These are phyloP conservation scores for Aviceda subcristata DNA, from an alignment of 2,113 vertebrate species.

Conservation along the genomic window DNA sequence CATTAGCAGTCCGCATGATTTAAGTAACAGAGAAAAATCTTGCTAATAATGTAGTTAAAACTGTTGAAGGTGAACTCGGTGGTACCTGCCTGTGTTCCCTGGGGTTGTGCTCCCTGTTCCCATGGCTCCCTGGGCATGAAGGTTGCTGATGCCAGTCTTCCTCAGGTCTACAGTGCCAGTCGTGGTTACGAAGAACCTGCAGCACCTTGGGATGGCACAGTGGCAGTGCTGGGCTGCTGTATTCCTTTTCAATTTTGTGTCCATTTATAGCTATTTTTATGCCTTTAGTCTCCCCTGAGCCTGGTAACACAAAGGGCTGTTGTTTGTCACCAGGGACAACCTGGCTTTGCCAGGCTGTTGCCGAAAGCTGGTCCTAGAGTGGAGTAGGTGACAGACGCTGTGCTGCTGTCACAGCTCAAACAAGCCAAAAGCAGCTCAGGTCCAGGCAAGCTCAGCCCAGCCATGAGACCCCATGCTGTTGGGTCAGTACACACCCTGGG, in stretches of 20 bases:
- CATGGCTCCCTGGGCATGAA: rapidly evolving
- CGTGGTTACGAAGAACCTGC: too few relatives aligned
- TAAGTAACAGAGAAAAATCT: background rate
- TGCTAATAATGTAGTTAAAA: rapidly evolving
- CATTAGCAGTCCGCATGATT: rapidly evolving
- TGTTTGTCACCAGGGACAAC: background rate
- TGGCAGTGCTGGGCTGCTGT: background rate
- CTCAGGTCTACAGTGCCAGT: background rate
- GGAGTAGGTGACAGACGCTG: background rate
- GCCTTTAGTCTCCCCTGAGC: background rate
- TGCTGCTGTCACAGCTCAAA: background rate
- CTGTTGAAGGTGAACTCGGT: rapidly evolving
- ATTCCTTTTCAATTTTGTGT: background rate
- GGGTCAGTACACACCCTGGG: background rate
- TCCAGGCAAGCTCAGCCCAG: background rate
- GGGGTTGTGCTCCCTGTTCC: background rate
- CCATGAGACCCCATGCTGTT: rapidly evolving
- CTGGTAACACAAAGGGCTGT: too few relatives aligned
- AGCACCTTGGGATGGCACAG: rapidly evolving
- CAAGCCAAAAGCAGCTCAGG: background rate
- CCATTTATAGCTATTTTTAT: background rate
- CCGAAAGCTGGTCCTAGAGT: background rate
- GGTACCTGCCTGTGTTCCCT: background rate
- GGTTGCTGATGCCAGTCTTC: background rate
- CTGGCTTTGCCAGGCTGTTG: background rate